Conservation (phyloP, 2,888 invertebrate genomes). For the Amiota communis region DNA sequence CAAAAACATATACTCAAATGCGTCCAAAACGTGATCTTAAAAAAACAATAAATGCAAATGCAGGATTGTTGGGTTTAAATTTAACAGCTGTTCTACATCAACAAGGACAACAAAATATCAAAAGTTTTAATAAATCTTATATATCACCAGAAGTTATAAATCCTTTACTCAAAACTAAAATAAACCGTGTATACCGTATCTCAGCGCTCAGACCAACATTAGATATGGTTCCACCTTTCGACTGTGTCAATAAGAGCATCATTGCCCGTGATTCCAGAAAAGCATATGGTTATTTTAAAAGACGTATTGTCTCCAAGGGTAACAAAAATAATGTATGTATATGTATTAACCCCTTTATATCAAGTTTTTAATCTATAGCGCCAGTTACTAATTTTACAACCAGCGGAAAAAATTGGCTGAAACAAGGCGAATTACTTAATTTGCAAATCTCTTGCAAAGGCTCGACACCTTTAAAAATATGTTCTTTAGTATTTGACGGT, state of each 20-base stretch:
- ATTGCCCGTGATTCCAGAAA: constrained; percentile 79
- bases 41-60: constrained; percentile 60
- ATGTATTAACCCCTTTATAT: too few relatives aligned
- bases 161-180: constrained; percentile 42
- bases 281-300: constrained; percentile 83
- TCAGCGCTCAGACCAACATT: constrained; percentile 17
- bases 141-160: constrained; percentile 51
- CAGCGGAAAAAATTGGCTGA: constrained; percentile 86
- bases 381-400: constrained; percentile 82
- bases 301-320: constrained; percentile 81
- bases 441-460: constrained; percentile 84
- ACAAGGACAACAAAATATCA: constrained; percentile 33
- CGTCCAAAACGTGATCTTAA: constrained; percentile 57
- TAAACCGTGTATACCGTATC: constrained; percentile 44
- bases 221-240: constrained; percentile 48
- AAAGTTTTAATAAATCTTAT: constrained; percentile 32
- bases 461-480: constrained; percentile 82
- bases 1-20: constrained; percentile 55
- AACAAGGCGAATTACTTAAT: constrained; percentile 84
- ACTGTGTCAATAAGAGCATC: constrained; percentile 77
- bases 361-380: constrained; percentile 74
- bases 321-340: constrained; percentile 46
- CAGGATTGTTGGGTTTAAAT: constrained; percentile 63
- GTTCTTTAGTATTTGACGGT: constrained; percentile 79
- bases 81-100: constrained; percentile 51